Base-by-base conservation (phyloP, 2,113 vertebrate species). In the Archocentrus centrarchus region DNA sequence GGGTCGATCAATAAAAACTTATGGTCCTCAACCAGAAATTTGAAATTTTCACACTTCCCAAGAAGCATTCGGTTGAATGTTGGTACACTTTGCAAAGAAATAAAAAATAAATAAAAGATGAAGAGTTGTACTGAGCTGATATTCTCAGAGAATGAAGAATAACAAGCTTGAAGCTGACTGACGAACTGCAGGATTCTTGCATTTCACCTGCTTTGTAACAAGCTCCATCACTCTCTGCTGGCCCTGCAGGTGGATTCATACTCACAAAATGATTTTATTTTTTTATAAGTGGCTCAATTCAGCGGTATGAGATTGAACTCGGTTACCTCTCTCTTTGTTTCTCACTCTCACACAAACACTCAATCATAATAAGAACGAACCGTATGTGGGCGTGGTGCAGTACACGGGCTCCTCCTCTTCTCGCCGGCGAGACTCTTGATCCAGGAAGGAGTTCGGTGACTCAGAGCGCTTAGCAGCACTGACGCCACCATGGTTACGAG, bases 391-490 rank as follows among this genome's bases (percentile, higher is more conserved):
- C 2, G 98, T 99, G 94, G 97, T 98, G 95, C 98, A 99, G 94
- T 98, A 98, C 3, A 99, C 96, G 5, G 97, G 96, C 94, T 99
- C 98, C 95, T 99, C 98, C 92, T 98, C 98, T 68, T 98, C 96
- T 85, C 95, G 96, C 76, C 96, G 97, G 83, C 95, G 96, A 91
- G 99, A 97, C 81, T 99, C 98, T 92, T 99, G 98, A 92, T 99
- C 98, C 95, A 99, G 97, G 95, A 99, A 99, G 30, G 98, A 99
- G 95, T 99, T 99, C 37, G 98, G 98, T 59, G 98, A 99, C 91
- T 99, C 98, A 2, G 97, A 98, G 86, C 98, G 97, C 90, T 98
- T 99, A 64, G 97, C 97, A 47, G 97, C 93, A 0, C 97, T 96
- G 75, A 97, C 92, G 89, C 96, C 95, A 79, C 97, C 95, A 86